Percentiles rank a stretch among this genome's conserved stretches.
Evolutionary conservation across 2,888 invertebrate species (phyloP).

Genomic region (Macrophya annulata): DNA sequence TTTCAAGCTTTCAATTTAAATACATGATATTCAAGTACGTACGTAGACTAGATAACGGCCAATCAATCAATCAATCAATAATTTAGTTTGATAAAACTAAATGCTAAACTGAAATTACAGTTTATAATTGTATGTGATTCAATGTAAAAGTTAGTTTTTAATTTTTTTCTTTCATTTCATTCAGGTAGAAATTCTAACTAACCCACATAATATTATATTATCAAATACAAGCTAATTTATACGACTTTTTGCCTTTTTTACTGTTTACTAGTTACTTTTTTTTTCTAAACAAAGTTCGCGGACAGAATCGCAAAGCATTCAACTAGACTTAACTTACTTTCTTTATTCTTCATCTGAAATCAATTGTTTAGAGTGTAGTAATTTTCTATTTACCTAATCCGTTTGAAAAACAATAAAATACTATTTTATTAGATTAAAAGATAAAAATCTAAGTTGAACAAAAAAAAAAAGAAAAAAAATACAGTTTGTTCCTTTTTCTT

Average conservation of each 20-base stretch:
- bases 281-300: background rate
- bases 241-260: background rate
- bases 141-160: background rate
- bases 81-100: background rate
- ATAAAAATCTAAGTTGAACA: background rate
- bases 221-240: background rate
- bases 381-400: no score
- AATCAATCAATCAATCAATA: constrained; percentile 6
- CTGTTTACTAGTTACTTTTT: background rate
- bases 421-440: background rate
- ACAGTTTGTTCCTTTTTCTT: background rate
- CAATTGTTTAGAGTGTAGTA: no score
- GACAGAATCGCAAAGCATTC: no score
- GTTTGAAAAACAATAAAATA: background rate
- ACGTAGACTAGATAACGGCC: constrained; percentile 42
- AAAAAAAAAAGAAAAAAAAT: background rate
- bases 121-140: background rate
- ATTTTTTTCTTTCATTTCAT: background rate
- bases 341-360: no score
- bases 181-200: constrained; percentile 13
- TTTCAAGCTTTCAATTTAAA: constrained; percentile 1
- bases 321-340: no score
- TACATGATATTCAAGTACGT: background rate
- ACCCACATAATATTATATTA: background rate
- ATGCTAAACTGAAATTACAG: background rate